These are phyloP conservation scores for Oryctes rhinoceros DNA, from an alignment of 1,140 invertebrate genomes.

Conservation along the genomic window DNA sequence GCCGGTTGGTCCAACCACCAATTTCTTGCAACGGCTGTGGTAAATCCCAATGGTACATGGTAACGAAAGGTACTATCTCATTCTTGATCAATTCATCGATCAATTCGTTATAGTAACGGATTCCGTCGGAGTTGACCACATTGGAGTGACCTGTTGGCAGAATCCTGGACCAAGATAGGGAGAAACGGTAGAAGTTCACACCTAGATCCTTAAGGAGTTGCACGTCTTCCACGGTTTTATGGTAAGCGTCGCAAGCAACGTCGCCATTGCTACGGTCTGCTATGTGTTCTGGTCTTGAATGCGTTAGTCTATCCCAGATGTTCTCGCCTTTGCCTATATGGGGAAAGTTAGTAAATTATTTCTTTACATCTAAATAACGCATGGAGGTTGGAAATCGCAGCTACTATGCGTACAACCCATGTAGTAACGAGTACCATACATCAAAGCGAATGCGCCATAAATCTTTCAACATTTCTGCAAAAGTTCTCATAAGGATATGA, in stretches of 20 bases:
- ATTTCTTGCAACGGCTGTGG: conserved; percentile 70
- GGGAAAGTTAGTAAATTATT: background rate
- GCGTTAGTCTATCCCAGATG: conserved; percentile 69
- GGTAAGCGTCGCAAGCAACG: conserved; percentile 68
- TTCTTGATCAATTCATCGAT: conserved; percentile 67
- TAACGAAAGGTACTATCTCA: conserved; percentile 71
- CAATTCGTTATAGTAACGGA: conserved; percentile 72
- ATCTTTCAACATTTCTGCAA: no score
- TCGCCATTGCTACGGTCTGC: conserved; percentile 65
- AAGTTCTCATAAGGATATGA: no score
- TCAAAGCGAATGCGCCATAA: no score
- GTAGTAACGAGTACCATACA: no score
- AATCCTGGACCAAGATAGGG: conserved; percentile 68
- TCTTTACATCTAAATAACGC: no score
- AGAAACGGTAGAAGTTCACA: conserved; percentile 66
- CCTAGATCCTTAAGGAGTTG: conserved; percentile 62
- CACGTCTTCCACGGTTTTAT: conserved; percentile 67
- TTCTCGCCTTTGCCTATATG: conserved; percentile 61
- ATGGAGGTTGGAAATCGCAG: no score
- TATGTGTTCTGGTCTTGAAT: conserved; percentile 64
- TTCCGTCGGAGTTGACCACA: conserved; percentile 67
- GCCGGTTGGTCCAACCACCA: conserved; percentile 71
- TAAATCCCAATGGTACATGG: conserved; percentile 61
- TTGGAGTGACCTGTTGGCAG: conserved; percentile 57
- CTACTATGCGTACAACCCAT: no score